Percentiles rank a stretch among this genome's conserved stretches.
Evolutionary conservation across 2,113 vertebrate genomes (phyloP).

Genomic region (Percopsis transmontana): DNA sequence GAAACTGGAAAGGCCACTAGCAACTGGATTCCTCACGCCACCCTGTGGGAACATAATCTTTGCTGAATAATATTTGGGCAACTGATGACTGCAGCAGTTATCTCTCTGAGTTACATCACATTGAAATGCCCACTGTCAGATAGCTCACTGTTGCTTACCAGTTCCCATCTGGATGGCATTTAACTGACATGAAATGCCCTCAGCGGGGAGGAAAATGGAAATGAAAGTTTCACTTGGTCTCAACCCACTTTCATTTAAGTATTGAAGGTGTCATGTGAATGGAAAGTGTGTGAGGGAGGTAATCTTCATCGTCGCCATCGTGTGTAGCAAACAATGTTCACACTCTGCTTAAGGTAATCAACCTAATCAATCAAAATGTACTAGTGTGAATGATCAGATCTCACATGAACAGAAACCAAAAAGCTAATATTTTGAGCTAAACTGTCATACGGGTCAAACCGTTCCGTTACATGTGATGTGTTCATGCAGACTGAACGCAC

Average conservation of each 20-base stretch:
- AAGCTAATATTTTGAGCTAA: too few species aligned
- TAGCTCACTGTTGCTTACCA: conserved; percentile 13
- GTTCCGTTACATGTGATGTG: too few species aligned
- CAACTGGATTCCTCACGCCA: conserved; percentile 33
- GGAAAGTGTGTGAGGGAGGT: not conserved
- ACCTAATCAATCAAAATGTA: too few species aligned
- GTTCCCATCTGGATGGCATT: conserved; percentile 42
- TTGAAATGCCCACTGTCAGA: conserved; percentile 22
- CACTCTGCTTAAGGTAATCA: too few species aligned
- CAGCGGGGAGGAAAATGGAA: not conserved
- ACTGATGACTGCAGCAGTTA: conserved; percentile 25
- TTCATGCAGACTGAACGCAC: too few species aligned
- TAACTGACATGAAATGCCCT: conserved; percentile 2
- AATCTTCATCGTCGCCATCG: not conserved
- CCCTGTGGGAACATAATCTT: conserved; percentile 45
- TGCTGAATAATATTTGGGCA: conserved; percentile 5
- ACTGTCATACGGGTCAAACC: too few species aligned
- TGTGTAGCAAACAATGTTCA: not conserved
- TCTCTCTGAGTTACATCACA: conserved; percentile 38
- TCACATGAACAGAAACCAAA: too few species aligned
- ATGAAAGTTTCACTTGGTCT: not conserved
- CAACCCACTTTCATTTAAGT: not conserved
- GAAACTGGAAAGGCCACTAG: conserved; percentile 17
- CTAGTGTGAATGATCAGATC: too few species aligned
- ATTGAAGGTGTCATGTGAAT: not conserved